Evolutionary conservation across 2,797 vertebrate genomes (phyloP), one percentile per base, ranked within the genome.

Genomic region (Todus mexicanus): DNA sequence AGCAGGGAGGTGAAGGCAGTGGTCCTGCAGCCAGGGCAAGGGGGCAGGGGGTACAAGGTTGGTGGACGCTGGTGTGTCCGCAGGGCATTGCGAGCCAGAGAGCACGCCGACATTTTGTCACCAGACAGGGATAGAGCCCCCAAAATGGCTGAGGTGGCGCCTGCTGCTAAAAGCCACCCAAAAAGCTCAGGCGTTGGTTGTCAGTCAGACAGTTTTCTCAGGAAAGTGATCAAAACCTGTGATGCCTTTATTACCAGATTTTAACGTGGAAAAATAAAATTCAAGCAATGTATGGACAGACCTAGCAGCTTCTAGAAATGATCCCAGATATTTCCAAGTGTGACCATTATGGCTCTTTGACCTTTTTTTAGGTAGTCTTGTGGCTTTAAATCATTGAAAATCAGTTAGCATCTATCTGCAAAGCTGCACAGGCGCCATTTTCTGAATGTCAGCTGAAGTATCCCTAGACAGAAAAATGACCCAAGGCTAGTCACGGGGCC

Each of bases 381-480:
- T 65, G 33, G 21, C 70, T 93, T 91, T 90, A 88, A 91, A 56
- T 74, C 78, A 82, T 15, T 38, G 35, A 65, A 87, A 87, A 88
- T 83, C 31, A 61, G 57, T 86, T 26, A 83, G 70, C 7, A 5
- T 13, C 4, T 38, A 65, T 84, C 42, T 42, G 4, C 79, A 93
- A 92, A 48, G 70, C 40, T 40, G 78, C 70, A 48, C 31, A 82
- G 61, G 74, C 90, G 35, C 38, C 10, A 38, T 90, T 96, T 84
- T 82, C 60, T 84, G 53, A 48, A 79, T 69, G 72, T 92, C 89
- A 40, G 54, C 59, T 87, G 72, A 92, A 74, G 64, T 85, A 92
- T 93, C 94, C 94, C 14, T 21, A 96, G 96, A 89, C 59, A 95
- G 85, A 72, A 97, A 90, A 93, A 96, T 94, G 85, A 92, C 81